These are phyloP conservation scores for Stomatorhinus walkeri DNA, from an alignment of 2,797 vertebrate species.

Conservation along the genomic window DNA sequence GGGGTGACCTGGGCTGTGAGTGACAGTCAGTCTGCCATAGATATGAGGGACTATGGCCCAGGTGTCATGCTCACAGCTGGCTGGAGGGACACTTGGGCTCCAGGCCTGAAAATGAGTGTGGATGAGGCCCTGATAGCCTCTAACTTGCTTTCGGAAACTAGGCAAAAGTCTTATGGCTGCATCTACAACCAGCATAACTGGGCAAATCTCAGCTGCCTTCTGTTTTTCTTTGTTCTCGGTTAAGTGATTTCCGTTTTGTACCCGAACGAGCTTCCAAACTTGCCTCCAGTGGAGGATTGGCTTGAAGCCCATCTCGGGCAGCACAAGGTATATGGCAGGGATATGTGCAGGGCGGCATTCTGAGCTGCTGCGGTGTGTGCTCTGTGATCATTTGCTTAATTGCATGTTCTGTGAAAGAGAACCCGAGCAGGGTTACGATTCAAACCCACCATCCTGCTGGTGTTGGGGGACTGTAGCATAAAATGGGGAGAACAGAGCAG, in stretches of 20 bases:
- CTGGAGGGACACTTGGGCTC: neutral
- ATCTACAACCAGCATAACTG: neutral
- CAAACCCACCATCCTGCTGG: too few relatives aligned
- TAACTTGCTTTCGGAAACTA: neutral
- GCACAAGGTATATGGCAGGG: neutral
- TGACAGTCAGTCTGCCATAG: neutral
- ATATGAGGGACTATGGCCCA: neutral
- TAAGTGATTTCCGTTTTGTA: neutral
- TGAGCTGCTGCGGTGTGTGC: neutral
- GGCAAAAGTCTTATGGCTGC: neutral
- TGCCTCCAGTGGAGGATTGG: neutral
- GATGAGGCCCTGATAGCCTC: neutral
- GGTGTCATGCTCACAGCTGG: neutral
- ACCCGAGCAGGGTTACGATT: too few relatives aligned
- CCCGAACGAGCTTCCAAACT: neutral
- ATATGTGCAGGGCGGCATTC: neutral
- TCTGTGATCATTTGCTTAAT: neutral
- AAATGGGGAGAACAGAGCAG: neutral
- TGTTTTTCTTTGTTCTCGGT: neutral
- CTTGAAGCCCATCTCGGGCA: neutral
- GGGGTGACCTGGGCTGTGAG: neutral
- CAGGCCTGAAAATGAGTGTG: neutral
- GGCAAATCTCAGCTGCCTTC: neutral
- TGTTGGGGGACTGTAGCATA: neutral
- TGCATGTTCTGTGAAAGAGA: neutral